Conservation (phyloP, 2,888 invertebrate genomes). For the Drosophila kanekoi region DNA sequence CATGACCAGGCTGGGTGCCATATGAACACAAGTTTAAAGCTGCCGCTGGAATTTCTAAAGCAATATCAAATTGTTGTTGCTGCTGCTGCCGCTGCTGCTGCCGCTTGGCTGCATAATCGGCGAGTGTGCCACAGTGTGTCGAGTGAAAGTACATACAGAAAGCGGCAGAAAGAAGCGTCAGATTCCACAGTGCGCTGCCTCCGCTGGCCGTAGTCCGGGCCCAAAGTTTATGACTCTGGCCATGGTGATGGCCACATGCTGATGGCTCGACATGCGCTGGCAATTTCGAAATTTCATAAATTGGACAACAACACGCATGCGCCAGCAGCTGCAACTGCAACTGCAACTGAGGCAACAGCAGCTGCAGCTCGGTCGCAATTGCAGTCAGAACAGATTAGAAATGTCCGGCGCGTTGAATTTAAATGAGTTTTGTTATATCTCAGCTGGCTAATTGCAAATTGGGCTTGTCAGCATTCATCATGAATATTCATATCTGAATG, state of each 20-base stretch:
- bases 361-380: slow-evolving; percentile 50
- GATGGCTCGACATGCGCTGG: slow-evolving; percentile 58
- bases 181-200: slow-evolving; percentile 35
- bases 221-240: slow-evolving; percentile 35
- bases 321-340: slow-evolving; percentile 50
- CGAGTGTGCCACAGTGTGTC: slow-evolving; percentile 53
- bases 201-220: slow-evolving; percentile 52
- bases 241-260: slow-evolving; percentile 58
- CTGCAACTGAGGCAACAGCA: slow-evolving; percentile 23
- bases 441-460: slow-evolving; percentile 64
- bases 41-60: slow-evolving; percentile 61
- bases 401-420: slow-evolving; percentile 40
- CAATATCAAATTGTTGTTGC: slow-evolving; percentile 28
- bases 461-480: slow-evolving; percentile 49
- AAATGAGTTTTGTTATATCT: slow-evolving; percentile 44
- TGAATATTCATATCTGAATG: background rate
- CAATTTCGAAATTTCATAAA: slow-evolving; percentile 67
- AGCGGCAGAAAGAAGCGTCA: slow-evolving; percentile 48
- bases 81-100: slow-evolving; percentile 25
- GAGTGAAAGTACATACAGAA: slow-evolving; percentile 71
- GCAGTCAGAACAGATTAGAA: slow-evolving; percentile 60
- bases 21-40: slow-evolving; percentile 42
- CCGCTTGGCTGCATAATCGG: slow-evolving; percentile 75
- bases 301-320: slow-evolving; percentile 74
- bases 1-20: slow-evolving; percentile 58